Base-by-base conservation (phyloP, 2,888 invertebrate species). In the Nomada hirtipes region DNA sequence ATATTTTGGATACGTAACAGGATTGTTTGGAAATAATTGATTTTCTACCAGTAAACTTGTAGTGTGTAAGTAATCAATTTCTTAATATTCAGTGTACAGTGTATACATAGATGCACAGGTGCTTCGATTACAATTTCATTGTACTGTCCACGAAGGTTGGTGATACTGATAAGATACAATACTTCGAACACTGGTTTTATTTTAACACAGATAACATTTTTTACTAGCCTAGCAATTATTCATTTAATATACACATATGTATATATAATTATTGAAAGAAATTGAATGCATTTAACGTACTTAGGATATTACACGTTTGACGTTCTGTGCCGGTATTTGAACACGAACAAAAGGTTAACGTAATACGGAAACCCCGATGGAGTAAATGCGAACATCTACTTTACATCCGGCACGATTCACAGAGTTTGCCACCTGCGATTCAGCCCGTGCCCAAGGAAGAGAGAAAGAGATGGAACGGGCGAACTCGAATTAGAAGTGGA, bases 381-480 rank as follows among this genome's bases (percentile, higher is more conserved):
- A 50, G 65, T 75, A 79, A 86, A 83, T 60, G 82, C 79, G 76
- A 82, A 78, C 70, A 81, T 84, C 81, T 79, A 84, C 70, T 83
- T 85, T 82, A 77, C 76, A 78, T 75, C 60, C 73, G 60, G 84
- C 84, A 77, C 78, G 81, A 82, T 83, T 79, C 76, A 60, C 73
- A 69, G 83, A 73, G 79, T 83, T 87, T 83, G 86, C 87, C 83
- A 86, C 86, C 87, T 80, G 84, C 77, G 78, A 87, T 87, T 86
- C 87, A 79, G 80, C 79, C 76, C 60, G 86, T 36, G 50, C 52
- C 59, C 52, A 44, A 47, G 73, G 53, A 29, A 53, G 75, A 23
- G 70, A 15, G 83, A 83, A 72, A 83, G 83, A 69, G 79, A 71
- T 57, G 72, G 70, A 64, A 53, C 36, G 60, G 61, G 61, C 23